These are phyloP conservation scores for Lampris incognitus DNA, from an alignment of 2,113 vertebrate species.

Conservation along the genomic window DNA sequence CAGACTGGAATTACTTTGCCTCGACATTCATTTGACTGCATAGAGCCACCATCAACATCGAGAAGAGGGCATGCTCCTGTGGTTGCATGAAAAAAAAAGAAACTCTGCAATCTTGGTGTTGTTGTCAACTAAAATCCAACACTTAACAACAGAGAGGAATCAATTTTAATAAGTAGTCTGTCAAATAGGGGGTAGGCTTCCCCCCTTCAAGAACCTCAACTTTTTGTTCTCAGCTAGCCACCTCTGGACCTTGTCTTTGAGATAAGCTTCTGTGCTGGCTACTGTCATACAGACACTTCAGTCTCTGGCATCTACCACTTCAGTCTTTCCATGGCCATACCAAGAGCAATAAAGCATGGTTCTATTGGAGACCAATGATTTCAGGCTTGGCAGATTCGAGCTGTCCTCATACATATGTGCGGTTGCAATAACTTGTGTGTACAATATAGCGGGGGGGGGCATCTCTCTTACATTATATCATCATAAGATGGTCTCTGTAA, in stretches of 20 bases:
- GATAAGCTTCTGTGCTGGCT: constrained; percentile 48
- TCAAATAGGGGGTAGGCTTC: too few relatives aligned
- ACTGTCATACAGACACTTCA: constrained; percentile 15
- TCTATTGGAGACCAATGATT: neutral
- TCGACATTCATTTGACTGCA: constrained; percentile 12
- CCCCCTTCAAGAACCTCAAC: neutral
- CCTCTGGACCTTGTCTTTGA: neutral
- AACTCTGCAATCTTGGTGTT: too few relatives aligned
- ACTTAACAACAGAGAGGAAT: too few relatives aligned
- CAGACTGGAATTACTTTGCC: constrained; percentile 33
- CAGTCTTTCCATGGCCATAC: constrained; percentile 5
- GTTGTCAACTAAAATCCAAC: constrained; percentile 2
- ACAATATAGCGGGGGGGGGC: constrained; percentile 9
- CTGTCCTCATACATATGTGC: neutral
- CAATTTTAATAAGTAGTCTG: too few relatives aligned
- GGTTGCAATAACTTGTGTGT: neutral
- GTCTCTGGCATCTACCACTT: constrained; percentile 35
- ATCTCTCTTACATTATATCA: neutral
- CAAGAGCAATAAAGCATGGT: neutral
- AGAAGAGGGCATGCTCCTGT: too few relatives aligned
- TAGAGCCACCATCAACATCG: too few relatives aligned
- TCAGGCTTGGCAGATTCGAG: neutral
- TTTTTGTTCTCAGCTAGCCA: neutral
- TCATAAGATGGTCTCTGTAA: too few relatives aligned
- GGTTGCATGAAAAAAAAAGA: too few relatives aligned